These are phyloP conservation scores for Glandiceps talaboti DNA, from an alignment of 53 echinoderm and acorn worm species.

Conservation along the genomic window DNA sequence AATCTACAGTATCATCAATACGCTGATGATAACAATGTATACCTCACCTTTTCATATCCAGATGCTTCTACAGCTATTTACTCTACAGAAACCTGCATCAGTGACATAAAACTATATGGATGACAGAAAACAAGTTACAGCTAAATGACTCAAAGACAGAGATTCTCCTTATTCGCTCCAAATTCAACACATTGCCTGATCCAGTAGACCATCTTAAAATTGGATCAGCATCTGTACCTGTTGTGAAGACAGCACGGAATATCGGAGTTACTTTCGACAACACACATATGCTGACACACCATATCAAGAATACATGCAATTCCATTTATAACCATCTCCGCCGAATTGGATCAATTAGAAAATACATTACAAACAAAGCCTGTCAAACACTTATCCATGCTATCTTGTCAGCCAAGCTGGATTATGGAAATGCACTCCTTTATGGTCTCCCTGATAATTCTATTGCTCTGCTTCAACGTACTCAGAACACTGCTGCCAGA, in stretches of 20 bases:
- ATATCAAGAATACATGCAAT: not conserved
- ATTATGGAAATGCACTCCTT: not conserved
- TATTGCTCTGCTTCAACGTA: not conserved
- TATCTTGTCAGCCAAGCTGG: not conserved
- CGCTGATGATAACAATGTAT: constrained; percentile 33
- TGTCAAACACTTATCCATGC: not conserved
- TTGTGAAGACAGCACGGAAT: not conserved
- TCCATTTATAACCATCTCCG: not conserved
- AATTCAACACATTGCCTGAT: not conserved
- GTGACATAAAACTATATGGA: constrained; percentile 20
- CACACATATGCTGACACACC: not conserved
- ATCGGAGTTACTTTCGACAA: not conserved
- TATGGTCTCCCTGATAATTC: not conserved
- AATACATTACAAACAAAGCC: not conserved
- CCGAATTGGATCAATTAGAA: not conserved
- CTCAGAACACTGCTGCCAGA: too few species aligned
- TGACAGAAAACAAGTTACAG: constrained; percentile 22
- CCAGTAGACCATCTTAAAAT: not conserved
- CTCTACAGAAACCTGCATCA: constrained; percentile 11
- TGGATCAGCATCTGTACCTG: not conserved
- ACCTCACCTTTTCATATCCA: constrained; percentile 14
- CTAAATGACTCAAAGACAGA: constrained; percentile 45
- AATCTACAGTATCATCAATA: constrained; percentile 18
- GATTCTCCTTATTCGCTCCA: constrained; percentile 29
- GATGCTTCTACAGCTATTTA: constrained; percentile 5